phyloP scores from a whole-genome alignment of 2,888 invertebrate species.

The Conops quadrifasciatus region DNA sequence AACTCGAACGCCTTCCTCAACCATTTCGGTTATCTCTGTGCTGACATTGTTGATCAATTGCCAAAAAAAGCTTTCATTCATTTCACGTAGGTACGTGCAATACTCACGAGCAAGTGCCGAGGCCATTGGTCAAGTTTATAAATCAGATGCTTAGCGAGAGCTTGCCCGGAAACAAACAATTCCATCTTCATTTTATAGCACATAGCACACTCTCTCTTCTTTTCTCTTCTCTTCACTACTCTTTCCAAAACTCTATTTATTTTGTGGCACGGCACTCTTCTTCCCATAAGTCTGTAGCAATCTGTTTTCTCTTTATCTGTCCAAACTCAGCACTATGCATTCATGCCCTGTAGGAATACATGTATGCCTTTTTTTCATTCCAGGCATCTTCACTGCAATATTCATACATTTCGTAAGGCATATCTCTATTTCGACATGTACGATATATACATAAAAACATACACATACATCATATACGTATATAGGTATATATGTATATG shows the following conservation, averaged over 20 bases:
- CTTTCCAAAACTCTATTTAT: conserved; percentile 68
- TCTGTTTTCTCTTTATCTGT: no score
- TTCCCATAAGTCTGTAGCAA: no score
- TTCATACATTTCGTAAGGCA: no score
- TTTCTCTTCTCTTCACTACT: conserved; percentile 33
- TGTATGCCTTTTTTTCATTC: no score
- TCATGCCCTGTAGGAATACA: no score
- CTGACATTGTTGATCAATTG: not conserved
- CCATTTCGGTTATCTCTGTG: not conserved
- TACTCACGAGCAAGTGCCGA: not conserved
- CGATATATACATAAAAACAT: no score
- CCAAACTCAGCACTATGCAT: no score
- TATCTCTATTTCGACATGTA: no score
- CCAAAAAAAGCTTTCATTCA: not conserved
- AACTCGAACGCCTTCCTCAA: no score
- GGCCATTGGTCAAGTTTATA: conserved; percentile 55
- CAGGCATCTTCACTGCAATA: no score
- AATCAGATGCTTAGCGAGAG: conserved; percentile 47
- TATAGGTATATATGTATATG: no score
- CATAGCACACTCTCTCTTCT: not conserved
- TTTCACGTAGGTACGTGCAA: not conserved
- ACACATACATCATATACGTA: no score
- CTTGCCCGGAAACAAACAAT: conserved; percentile 10
- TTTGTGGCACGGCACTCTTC: conserved; percentile 81
- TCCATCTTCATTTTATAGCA: not conserved